phyloP scores from a whole-genome alignment of 1,140 invertebrate genomes.

The Aphaenogaster floridana region DNA sequence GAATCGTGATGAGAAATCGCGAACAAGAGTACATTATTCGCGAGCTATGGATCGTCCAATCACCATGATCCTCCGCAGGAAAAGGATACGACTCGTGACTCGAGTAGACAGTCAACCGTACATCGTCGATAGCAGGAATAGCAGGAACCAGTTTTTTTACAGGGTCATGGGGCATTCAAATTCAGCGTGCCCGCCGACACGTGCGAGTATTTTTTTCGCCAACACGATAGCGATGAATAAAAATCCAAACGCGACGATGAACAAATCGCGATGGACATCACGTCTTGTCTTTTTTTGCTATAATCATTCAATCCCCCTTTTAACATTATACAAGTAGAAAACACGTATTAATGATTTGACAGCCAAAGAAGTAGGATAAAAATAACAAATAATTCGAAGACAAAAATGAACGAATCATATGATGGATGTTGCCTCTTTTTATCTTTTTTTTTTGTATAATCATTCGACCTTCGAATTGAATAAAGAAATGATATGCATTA shows the following conservation, averaged over 20 bases:
- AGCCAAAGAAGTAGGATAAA: background rate
- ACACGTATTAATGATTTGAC: background rate
- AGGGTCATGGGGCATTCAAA: slow-evolving; percentile 65
- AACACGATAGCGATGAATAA: background rate
- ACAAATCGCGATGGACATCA: background rate
- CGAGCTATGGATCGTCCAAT: background rate
- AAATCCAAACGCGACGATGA: background rate
- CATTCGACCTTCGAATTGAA: background rate
- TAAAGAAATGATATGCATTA: background rate
- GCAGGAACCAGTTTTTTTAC: slow-evolving; percentile 55
- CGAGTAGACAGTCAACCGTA: background rate
- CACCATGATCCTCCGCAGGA: background rate
- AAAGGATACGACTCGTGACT: slow-evolving; percentile 6
- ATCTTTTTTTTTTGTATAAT: background rate
- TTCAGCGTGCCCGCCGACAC: slow-evolving; percentile 37
- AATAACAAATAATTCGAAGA: background rate
- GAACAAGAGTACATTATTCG: background rate
- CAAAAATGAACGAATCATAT: background rate
- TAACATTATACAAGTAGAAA: background rate
- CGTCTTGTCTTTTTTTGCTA: no score
- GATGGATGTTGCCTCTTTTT: background rate
- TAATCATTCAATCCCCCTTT: background rate
- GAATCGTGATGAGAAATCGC: background rate
- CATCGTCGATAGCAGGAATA: slow-evolving; percentile 8
- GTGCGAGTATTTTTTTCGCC: background rate